Base-by-base conservation (phyloP, 2,797 vertebrate species). In the Dromococcyx pavoninus region DNA sequence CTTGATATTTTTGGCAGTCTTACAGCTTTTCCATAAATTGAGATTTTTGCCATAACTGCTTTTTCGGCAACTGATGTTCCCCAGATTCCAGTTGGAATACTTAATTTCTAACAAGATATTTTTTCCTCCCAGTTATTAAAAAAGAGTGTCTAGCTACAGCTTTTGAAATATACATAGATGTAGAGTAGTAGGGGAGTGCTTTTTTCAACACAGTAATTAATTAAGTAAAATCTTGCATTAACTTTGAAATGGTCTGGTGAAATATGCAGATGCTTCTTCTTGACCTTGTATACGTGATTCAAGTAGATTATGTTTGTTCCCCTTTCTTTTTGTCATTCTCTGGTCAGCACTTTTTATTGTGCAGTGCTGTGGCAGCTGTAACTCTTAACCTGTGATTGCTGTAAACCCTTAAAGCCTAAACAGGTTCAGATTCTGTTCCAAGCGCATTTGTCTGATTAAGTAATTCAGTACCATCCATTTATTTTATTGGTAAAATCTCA, bases 161-260 rank as follows among this genome's bases (percentile, higher is more conserved):
- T 90, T 93, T 88, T 94, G 70, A 93, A 77, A 35, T 64, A 17
- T 56, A 33, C 28, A 67, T 82, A 76, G 73, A 86, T 80, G 71
- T 86, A 81, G 11, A 44, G 39, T 73, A 69, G 58, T 64, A 54
- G 33, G 17, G 30, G 17, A 2, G 5, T 27, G 10, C 1, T 19
- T 44, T 66, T 58, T 62, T 77, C 25, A 51, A 27, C 4, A 51
- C 1, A 13, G 23, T 81, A 58, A 73, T 92, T 89, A 87, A 70
- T 76, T 66, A 70, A 70, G 41, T 65, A 51, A 13, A 51, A 71
- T 60, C 17, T 48, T 74, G 39, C 9, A 51, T 66, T 80, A 65
- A 28, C 16, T 80, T 65, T 54, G 16, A 76, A 85, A 44, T 2
- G 4, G 11, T 71, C 70, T 79, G 8, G 35, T 93, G 64, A 60